These are phyloP conservation scores for Hyppa rectilinea DNA, from an alignment of 2,888 invertebrate genomes.

Conservation along the genomic window DNA sequence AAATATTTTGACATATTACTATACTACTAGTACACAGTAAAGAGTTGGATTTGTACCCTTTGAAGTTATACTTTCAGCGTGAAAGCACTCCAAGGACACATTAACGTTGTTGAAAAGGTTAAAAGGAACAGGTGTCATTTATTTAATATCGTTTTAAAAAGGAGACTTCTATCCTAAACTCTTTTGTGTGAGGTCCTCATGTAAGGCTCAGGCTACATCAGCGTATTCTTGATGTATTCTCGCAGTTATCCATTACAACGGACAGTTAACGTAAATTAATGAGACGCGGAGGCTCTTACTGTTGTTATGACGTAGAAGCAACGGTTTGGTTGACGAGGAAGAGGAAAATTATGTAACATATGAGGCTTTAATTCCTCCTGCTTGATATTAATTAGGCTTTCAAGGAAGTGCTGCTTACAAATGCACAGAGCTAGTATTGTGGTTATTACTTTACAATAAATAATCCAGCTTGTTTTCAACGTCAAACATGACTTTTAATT, in stretches of 20 bases:
- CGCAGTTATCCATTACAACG: slow-evolving; percentile 58
- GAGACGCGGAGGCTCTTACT: slow-evolving; percentile 46
- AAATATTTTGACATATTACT: background rate
- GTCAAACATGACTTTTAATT: background rate
- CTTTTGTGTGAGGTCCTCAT: slow-evolving; percentile 9
- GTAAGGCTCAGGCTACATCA: slow-evolving; percentile 38
- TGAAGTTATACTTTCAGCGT: background rate
- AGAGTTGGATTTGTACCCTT: too few relatives aligned
- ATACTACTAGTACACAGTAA: too few relatives aligned
- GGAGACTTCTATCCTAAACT: slow-evolving; percentile 7
- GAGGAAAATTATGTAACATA: background rate
- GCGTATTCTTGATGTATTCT: slow-evolving; percentile 34
- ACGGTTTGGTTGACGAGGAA: slow-evolving; percentile 9
- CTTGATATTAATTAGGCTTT: background rate
- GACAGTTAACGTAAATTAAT: slow-evolving; percentile 64
- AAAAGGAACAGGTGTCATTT: background rate
- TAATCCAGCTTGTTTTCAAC: background rate
- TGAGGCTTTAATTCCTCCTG: background rate
- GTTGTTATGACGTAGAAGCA: slow-evolving; percentile 39
- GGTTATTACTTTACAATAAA: background rate
- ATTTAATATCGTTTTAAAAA: background rate
- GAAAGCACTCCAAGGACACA: too few relatives aligned
- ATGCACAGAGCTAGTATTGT: background rate
- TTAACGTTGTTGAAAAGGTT: background rate
- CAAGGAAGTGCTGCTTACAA: background rate